Evolutionary conservation across 2,888 invertebrate genomes (phyloP).

Genomic region (Eupithecia pulchellata): DNA sequence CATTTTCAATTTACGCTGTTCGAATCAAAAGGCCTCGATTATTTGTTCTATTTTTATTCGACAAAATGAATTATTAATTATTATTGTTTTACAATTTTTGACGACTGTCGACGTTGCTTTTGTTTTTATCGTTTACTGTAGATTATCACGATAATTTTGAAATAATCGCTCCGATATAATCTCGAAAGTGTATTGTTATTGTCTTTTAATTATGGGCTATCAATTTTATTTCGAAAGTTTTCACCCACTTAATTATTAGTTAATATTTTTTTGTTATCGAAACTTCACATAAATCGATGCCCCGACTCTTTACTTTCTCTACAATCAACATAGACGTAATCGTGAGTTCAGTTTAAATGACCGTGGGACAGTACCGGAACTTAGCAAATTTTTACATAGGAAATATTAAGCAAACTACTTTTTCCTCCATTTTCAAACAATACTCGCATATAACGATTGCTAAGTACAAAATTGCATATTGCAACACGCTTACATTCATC

Average conservation of each 20-base stretch:
- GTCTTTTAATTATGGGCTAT: neutral
- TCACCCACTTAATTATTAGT: neutral
- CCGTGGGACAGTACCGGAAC: no score
- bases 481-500: no score
- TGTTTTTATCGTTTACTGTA: neutral
- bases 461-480: no score
- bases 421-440: no score
- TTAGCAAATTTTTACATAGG: no score
- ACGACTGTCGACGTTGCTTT: neutral
- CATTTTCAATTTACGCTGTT: conserved; percentile 28
- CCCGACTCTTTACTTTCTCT: no score
- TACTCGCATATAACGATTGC: no score
- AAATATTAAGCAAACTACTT: no score
- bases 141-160: neutral
- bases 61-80: neutral
- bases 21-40: conserved; percentile 10
- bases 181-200: neutral
- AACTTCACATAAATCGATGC: neutral
- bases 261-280: no score
- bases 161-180: neutral
- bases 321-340: no score
- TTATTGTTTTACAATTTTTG: neutral
- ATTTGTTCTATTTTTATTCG: neutral
- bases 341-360: no score
- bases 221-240: neutral